Evolutionary conservation across 2,888 invertebrate genomes (phyloP).

Genomic region (Leptopilina drosophilae): DNA sequence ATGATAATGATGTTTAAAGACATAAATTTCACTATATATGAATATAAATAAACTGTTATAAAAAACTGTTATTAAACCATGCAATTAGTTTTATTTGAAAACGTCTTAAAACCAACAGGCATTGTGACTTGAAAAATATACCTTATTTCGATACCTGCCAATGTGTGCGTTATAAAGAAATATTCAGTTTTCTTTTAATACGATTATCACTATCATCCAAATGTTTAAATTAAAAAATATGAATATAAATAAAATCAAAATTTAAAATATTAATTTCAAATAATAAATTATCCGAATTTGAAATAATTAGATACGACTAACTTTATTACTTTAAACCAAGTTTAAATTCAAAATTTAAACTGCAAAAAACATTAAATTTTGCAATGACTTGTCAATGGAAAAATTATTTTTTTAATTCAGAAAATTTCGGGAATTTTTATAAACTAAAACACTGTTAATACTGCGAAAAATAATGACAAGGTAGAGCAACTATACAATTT

Average conservation of each 20-base stretch:
- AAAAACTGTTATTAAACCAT: slow-evolving; percentile 54
- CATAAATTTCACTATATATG: not conserved
- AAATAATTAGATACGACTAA: no score
- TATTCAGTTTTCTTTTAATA: slow-evolving; percentile 61
- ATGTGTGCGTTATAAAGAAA: slow-evolving; percentile 67
- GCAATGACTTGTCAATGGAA: no score
- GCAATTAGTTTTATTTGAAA: slow-evolving; percentile 57
- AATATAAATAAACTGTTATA: not conserved
- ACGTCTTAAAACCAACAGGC: slow-evolving; percentile 57
- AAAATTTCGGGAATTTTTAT: no score
- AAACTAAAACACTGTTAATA: no score
- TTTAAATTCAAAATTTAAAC: no score
- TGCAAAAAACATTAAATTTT: no score
- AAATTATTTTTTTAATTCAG: no score
- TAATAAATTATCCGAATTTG: no score
- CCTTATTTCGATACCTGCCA: slow-evolving; percentile 71
- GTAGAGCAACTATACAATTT: no score
- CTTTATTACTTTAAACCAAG: no score
- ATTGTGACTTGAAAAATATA: slow-evolving; percentile 59
- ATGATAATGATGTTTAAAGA: slow-evolving; percentile 17
- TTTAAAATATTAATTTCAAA: not conserved
- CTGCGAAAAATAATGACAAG: no score
- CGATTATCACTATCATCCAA: not conserved
- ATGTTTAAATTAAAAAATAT: slow-evolving; percentile 30
- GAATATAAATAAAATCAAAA: not conserved